Evolutionary conservation across 35 echinoderm and acorn worm genomes (phyloP), one percentile per base, ranked within the genome.

Genomic region (Apostichopus californicus): DNA sequence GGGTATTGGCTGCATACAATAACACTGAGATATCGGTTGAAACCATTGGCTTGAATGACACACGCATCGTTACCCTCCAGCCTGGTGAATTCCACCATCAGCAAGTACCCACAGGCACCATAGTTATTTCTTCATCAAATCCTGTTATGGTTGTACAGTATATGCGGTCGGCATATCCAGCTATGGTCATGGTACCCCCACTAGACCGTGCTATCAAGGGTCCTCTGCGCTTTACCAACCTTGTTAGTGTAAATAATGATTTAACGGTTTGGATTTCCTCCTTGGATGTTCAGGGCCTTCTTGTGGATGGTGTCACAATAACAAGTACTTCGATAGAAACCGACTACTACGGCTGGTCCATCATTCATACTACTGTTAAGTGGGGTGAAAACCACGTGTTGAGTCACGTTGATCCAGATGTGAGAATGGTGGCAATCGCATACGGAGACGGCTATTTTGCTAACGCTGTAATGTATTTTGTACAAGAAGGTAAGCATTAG

Each of bases 61-160:
- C 81, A 0, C 55, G 81, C 3, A 20, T 6, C 8, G 17, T 85
- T 5, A 58, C 54, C 17, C 55, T 85, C 6, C 81, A 85, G 20
- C 81, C 81, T 20, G 81, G 81, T 10, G 24, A 23, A 6, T 85
- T 21, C 81, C 1, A 85, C 14, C 14, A 85, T 4, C 15, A 63
- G 18, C 1, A 56, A 9, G 55, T 23, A 5, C 9, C 20, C 5
- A 6, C 54, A 21, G 55, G 17, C 5, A 22, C 56, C 17, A n/a
- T 58, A 8, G 3, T n/a, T 10, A 52, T 85, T 17, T 59, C 57
- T 4, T 85, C 81, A 5, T 58, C 54, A 17, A 23, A 8, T 55
- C 81, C 81, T 24, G 23, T 85, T 3, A 85, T 85, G 81, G 12
- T 85, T 56, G 81, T 85, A 8, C 81, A 85, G 81, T 85, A 85